Percentiles rank a stretch among this genome's conserved stretches.
Evolutionary conservation across 2,888 invertebrate genomes (phyloP).

Genomic region (Ametastegia equiseti): DNA sequence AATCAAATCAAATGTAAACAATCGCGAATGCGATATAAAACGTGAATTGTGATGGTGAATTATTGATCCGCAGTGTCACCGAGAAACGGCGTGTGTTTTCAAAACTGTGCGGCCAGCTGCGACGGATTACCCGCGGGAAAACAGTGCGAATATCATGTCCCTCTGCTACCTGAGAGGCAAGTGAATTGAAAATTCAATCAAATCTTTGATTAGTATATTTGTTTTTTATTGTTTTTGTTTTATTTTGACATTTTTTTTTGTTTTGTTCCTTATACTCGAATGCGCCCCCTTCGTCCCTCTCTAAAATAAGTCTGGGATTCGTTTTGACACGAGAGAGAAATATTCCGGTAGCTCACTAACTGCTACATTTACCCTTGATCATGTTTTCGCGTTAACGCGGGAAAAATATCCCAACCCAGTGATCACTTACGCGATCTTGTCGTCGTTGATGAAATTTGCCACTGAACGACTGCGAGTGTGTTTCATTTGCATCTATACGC

Average conservation of each 20-base stretch:
- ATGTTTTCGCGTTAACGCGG: constrained; percentile 1
- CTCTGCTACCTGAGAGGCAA: constrained; percentile 48
- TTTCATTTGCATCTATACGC: no score
- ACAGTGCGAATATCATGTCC: constrained; percentile 48
- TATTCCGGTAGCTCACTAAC: no score
- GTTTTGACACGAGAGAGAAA: no score
- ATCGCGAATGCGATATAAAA: constrained; percentile 45
- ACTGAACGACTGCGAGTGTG: no score
- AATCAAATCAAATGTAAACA: neutral
- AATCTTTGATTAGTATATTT: constrained; percentile 20
- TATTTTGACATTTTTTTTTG: neutral
- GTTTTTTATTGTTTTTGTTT: neutral
- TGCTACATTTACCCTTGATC: neutral
- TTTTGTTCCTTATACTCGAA: neutral
- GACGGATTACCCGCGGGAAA: constrained; percentile 49
- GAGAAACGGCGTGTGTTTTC: constrained; percentile 62
- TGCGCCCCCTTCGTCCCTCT: neutral
- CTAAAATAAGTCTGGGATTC: constrained; percentile 17
- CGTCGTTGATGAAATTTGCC: no score
- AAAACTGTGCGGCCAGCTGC: constrained; percentile 47
- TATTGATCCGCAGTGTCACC: constrained; percentile 65
- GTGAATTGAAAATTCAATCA: constrained; percentile 45
- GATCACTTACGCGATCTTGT: no score
- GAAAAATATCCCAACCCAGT: neutral
- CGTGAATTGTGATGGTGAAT: constrained; percentile 65